Percentiles rank a stretch among this genome's conserved stretches.
These are phyloP conservation scores for Thaumetopoea pityocampa DNA, from an alignment of 1,140 invertebrate species.

Conservation along the genomic window DNA sequence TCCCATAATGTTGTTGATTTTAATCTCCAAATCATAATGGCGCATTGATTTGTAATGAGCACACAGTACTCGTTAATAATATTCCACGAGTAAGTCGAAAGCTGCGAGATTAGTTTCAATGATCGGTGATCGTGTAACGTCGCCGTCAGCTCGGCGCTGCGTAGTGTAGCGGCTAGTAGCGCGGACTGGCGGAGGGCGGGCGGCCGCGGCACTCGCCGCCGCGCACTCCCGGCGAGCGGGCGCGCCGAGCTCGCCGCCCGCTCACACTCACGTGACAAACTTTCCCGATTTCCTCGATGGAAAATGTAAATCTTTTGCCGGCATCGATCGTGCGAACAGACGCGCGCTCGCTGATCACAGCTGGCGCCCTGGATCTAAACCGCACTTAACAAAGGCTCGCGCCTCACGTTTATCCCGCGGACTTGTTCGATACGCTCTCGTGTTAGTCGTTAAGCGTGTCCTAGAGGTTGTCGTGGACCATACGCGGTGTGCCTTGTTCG, in stretches of 20 bases:
- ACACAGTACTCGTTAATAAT: no score
- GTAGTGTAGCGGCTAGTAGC: constrained; percentile 17
- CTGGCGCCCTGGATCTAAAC: constrained; percentile 61
- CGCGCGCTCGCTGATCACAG: constrained; percentile 61
- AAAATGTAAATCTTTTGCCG: constrained; percentile 71
- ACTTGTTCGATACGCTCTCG: constrained; percentile 36
- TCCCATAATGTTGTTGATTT: constrained; percentile 23
- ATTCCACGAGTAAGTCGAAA: no score
- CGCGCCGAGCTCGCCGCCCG: constrained; percentile 56
- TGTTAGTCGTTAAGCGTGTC: constrained; percentile 58
- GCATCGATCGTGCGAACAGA: constrained; percentile 66
- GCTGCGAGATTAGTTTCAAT: constrained; percentile 5
- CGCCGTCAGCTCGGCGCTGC: constrained; percentile 21
- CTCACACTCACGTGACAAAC: constrained; percentile 56
- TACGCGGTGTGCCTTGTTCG: constrained; percentile 64
- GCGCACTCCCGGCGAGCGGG: constrained; percentile 67
- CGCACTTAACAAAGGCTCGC: constrained; percentile 59
- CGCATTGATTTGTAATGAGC: no score
- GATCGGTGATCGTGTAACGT: no score
- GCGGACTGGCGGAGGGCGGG: constrained; percentile 40
- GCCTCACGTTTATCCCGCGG: constrained; percentile 38
- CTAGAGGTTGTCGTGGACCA: constrained; percentile 56
- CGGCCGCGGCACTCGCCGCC: constrained; percentile 70
- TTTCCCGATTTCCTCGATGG: constrained; percentile 68
- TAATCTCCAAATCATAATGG: no score